Evolutionary conservation across 2,888 invertebrate genomes (phyloP).

Genomic region (Ophion slaviceki): DNA sequence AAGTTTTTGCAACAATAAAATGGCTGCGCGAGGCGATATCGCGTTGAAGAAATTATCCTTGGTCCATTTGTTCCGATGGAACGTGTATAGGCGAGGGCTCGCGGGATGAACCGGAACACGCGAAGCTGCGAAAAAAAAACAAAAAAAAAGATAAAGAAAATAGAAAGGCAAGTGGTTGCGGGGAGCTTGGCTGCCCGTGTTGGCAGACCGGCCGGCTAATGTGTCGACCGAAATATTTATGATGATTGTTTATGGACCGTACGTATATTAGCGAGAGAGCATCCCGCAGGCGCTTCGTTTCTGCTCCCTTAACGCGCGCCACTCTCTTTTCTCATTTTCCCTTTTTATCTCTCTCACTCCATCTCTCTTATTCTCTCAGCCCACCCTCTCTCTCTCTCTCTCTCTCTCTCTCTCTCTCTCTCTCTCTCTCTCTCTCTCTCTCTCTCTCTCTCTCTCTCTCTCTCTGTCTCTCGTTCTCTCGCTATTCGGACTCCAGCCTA

Average conservation of each 20-base stretch:
- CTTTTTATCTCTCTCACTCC: constrained; percentile 35
- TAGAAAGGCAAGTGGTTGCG: constrained; percentile 23
- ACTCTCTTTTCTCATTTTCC: constrained; percentile 58
- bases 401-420: constrained; percentile 35
- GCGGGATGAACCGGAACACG: constrained; percentile 38
- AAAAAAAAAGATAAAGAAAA: constrained; percentile 40
- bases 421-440: constrained; percentile 28
- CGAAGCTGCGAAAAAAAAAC: constrained; percentile 26
- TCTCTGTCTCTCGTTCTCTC: constrained; percentile 10
- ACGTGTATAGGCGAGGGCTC: constrained; percentile 50
- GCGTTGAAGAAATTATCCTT: constrained; percentile 8
- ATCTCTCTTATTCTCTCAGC: constrained; percentile 25
- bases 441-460: constrained; percentile 25
- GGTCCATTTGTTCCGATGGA: neutral
- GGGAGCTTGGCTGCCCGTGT: constrained; percentile 71
- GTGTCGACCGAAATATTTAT: constrained; percentile 83
- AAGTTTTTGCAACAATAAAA: neutral
- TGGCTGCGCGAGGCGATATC: neutral
- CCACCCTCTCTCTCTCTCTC: constrained; percentile 21
- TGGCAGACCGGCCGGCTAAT: constrained; percentile 80
- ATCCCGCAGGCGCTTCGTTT: constrained; percentile 66
- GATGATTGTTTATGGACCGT: constrained; percentile 82
- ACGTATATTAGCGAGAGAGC: constrained; percentile 81
- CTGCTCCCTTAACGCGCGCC: constrained; percentile 72
- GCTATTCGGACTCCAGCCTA: constrained; percentile 19